Conservation (phyloP, 2,888 invertebrate genomes). For the Nephrotoma appendiculata region DNA sequence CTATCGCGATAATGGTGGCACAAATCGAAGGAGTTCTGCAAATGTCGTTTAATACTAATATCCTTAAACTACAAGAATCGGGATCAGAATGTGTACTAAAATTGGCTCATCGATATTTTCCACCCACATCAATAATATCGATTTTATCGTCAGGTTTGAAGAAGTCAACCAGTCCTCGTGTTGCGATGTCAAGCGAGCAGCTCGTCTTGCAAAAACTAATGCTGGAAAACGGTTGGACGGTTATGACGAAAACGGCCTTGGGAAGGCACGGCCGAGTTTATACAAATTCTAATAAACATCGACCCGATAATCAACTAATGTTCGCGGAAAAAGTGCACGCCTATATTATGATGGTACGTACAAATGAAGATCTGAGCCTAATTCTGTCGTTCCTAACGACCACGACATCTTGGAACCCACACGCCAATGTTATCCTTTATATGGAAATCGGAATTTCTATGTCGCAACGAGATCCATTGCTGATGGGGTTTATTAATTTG, state of each 20-base stretch:
- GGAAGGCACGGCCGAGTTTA: no score
- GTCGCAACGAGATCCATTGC: no score
- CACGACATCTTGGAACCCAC: no score
- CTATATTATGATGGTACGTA: no score
- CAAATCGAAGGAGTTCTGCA: background rate
- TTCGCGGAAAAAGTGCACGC: no score
- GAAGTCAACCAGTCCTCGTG: background rate
- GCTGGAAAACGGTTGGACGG: background rate
- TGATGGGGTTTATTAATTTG: no score
- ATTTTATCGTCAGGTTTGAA: slow-evolving; percentile 1
- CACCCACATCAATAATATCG: background rate
- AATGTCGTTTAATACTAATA: background rate
- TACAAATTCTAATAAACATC: background rate
- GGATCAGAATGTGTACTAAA: background rate
- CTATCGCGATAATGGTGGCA: background rate
- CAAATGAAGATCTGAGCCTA: no score
- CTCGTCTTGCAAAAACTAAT: slow-evolving; percentile 1
- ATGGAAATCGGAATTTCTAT: no score
- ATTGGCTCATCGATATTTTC: background rate
- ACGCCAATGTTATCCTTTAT: no score
- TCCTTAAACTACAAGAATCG: slow-evolving; percentile 1
- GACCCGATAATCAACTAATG: no score
- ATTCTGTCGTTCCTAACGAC: no score
- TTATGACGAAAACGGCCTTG: background rate
- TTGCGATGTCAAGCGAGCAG: background rate